A percentile compares a stretch with the other conserved stretches of the same genome.
These are phyloP conservation scores for Bombus huntii DNA, from an alignment of 1,140 invertebrate species.

Conservation along the genomic window DNA sequence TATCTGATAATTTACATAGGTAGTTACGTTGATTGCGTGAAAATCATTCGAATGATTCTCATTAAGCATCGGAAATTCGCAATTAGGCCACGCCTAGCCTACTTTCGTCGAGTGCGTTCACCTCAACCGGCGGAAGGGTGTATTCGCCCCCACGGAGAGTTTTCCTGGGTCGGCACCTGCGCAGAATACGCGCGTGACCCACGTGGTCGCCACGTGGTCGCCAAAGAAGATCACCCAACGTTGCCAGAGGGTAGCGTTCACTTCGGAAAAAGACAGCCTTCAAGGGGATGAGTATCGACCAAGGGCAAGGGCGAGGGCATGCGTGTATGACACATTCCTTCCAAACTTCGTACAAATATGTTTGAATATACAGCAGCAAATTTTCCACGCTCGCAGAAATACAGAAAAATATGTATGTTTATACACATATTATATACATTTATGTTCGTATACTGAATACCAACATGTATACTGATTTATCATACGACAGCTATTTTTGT, in stretches of 20 bases:
- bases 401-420: no score
- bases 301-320: conserved; percentile 81
- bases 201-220: conserved; percentile 76
- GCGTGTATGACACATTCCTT: conserved; percentile 72
- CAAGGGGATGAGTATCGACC: conserved; percentile 79
- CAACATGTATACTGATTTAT: no score
- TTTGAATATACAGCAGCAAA: not conserved
- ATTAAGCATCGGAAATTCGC: conserved; percentile 36
- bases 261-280: conserved; percentile 57
- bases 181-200: conserved; percentile 54
- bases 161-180: conserved; percentile 62
- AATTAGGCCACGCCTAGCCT: conserved; percentile 74
- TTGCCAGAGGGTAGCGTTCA: conserved; percentile 51
- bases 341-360: conserved; percentile 46
- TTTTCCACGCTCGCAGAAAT: no score
- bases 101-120: conserved; percentile 71
- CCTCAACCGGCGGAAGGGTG: conserved; percentile 47
- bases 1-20: not conserved
- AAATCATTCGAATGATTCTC: conserved; percentile 21
- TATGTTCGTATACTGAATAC: no score
- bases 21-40: not conserved
- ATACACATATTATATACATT: no score
- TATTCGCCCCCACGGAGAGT: conserved; percentile 47
- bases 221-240: conserved; percentile 44
- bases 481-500: no score